Percentiles rank a stretch among this genome's conserved stretches.
Evolutionary conservation across 23 tunicate genomes (phyloP).

Genomic region (Ascidia mentula): DNA sequence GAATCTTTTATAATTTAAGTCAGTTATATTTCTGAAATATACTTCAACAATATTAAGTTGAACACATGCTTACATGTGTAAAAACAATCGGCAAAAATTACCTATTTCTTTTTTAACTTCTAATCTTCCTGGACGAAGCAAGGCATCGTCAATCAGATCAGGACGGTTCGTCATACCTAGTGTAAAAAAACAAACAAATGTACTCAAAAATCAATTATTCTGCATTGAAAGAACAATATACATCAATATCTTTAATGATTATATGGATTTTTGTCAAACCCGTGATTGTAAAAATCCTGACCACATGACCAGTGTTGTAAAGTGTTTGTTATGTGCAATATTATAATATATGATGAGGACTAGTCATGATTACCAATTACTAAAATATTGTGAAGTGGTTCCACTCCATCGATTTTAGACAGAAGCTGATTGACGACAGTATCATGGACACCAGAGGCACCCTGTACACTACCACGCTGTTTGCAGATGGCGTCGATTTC

Average conservation of each 20-base stretch:
- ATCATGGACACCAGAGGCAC: conserved; percentile 96
- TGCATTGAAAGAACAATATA: too few species aligned
- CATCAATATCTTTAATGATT: too few species aligned
- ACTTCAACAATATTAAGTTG: too few species aligned
- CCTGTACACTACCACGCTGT: conserved; percentile 85
- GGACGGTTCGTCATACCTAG: conserved; percentile 98
- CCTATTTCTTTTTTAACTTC: conserved; percentile 98
- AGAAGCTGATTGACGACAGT: conserved; percentile 98
- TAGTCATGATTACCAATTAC: conserved; percentile 66
- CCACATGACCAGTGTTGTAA: background rate
- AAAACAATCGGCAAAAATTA: too few species aligned
- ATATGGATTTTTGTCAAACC: too few species aligned
- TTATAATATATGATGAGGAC: too few species aligned
- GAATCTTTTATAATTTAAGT: too few species aligned
- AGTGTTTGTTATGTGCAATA: background rate
- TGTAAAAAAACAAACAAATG: background rate
- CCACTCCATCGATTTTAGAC: conserved; percentile 99
- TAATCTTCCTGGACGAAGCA: conserved; percentile 88
- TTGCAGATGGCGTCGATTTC: conserved; percentile 99
- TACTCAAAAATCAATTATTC: too few species aligned
- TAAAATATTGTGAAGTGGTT: conserved; percentile 85
- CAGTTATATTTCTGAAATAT: too few species aligned
- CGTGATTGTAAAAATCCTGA: too few species aligned
- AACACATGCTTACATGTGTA: too few species aligned
- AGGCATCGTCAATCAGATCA: conserved; percentile 95